Percentiles rank a stretch among this genome's conserved stretches.
phyloP scores from a whole-genome alignment of 2,888 invertebrate genomes.

The Charanyca ferruginea region DNA sequence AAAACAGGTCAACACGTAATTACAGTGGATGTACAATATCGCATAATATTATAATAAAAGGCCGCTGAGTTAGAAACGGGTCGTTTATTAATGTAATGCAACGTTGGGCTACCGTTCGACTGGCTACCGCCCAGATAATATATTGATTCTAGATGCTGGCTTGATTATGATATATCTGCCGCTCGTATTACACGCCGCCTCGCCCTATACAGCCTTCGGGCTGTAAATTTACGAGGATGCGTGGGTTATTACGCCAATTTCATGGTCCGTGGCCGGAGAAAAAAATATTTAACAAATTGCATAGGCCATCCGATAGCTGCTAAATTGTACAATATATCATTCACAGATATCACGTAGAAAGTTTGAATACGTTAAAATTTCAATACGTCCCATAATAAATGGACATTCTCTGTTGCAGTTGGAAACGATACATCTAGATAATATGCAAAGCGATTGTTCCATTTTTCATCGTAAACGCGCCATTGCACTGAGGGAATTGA shows the following conservation, averaged over 20 bases:
- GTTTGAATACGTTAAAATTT: conserved; percentile 66
- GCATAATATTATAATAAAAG: conserved; percentile 69
- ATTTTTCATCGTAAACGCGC: conserved; percentile 77
- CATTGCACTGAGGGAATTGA: conserved; percentile 73
- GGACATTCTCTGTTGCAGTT: conserved; percentile 59
- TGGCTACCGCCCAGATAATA: conserved; percentile 68
- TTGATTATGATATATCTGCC: conserved; percentile 77
- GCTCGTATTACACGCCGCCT: conserved; percentile 66
- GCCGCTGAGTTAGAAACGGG: conserved; percentile 68
- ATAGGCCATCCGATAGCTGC: conserved; percentile 52
- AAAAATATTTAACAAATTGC: conserved; percentile 66
- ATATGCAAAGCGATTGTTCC: conserved; percentile 73
- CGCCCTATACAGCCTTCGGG: conserved; percentile 63
- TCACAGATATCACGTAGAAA: conserved; percentile 58
- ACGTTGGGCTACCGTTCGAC: conserved; percentile 71
- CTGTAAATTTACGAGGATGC: conserved; percentile 68
- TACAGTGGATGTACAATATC: conserved; percentile 68
- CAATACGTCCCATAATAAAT: conserved; percentile 68
- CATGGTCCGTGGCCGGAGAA: conserved; percentile 64
- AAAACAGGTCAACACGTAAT: conserved; percentile 68
- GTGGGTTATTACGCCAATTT: conserved; percentile 69
- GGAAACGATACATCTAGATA: conserved; percentile 71
- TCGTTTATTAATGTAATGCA: conserved; percentile 72
- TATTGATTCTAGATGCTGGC: conserved; percentile 73
- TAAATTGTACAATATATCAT: conserved; percentile 52